Conservation (phyloP, 2,113 vertebrate genomes). For the Thunnus thynnus region DNA sequence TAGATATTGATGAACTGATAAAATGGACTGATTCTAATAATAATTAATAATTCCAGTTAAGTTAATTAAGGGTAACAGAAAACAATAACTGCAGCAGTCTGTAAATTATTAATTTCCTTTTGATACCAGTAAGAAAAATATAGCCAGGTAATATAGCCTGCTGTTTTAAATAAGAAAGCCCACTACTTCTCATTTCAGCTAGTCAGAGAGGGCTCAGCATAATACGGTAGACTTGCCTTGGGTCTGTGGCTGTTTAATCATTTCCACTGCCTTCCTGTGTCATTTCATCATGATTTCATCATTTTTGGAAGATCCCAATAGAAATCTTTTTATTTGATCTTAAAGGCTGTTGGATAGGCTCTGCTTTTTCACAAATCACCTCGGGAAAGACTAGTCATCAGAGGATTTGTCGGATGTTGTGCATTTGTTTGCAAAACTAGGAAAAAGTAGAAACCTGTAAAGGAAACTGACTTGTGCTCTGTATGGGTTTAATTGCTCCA, state of each 20-base stretch:
- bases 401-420: conserved; percentile 29
- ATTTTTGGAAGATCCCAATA: conserved; percentile 23
- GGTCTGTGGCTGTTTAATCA: conserved; percentile 32
- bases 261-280: conserved; percentile 30
- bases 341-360: conserved; percentile 17
- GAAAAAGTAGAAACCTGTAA: neutral
- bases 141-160: neutral
- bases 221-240: neutral
- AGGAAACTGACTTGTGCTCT: neutral
- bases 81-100: too few species aligned
- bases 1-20: too few species aligned
- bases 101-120: too few species aligned
- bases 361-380: conserved; percentile 42
- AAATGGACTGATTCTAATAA: too few species aligned
- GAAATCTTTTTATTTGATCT: conserved; percentile 56
- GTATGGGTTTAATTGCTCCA: neutral
- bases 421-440: conserved; percentile 8
- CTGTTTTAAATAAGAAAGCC: neutral
- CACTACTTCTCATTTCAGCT: neutral
- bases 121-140: neutral
- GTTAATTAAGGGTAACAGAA: neutral
- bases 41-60: too few species aligned
- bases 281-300: conserved; percentile 59
- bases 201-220: neutral
- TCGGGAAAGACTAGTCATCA: conserved; percentile 19